Conservation (phyloP, 2,797 vertebrate genomes). For the Centropyge bicolor region DNA sequence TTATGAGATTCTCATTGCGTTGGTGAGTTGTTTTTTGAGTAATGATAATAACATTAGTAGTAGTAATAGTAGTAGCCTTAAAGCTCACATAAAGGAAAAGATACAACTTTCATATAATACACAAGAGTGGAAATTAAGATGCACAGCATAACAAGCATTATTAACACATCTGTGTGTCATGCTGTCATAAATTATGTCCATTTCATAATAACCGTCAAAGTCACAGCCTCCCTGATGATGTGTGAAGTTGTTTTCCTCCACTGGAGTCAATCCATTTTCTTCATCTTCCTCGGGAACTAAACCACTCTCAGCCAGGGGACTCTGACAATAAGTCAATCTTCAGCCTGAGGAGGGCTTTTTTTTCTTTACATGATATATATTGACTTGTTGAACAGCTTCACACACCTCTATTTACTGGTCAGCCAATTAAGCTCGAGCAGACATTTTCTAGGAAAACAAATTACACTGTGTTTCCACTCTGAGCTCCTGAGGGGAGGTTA, state of each 20-base stretch:
- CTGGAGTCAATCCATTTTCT: constrained; percentile 6
- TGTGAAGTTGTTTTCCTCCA: constrained; percentile 20
- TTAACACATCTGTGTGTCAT: neutral
- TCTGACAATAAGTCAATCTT: constrained; percentile 28
- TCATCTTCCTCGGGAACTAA: constrained; percentile 10
- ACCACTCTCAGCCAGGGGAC: neutral
- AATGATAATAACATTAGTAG: no score
- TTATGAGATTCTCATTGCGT: neutral
- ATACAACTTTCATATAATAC: neutral
- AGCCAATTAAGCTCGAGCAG: neutral
- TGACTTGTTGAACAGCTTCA: constrained; percentile 17
- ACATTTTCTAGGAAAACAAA: neutral
- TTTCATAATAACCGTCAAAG: constrained; percentile 13
- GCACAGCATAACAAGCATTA: neutral
- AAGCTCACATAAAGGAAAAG: neutral
- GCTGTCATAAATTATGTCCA: neutral
- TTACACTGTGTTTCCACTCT: neutral
- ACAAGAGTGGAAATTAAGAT: neutral
- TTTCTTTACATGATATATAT: constrained; percentile 1
- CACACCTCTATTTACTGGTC: neutral
- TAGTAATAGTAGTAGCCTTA: neutral
- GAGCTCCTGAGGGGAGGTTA: neutral
- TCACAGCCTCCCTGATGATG: neutral
- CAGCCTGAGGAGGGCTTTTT: neutral
- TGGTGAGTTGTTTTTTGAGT: neutral